A percentile compares a stretch with the other conserved stretches of the same genome.
Conservation (phyloP, 2,113 vertebrate genomes). For the Podarcis raffonei region DNA sequence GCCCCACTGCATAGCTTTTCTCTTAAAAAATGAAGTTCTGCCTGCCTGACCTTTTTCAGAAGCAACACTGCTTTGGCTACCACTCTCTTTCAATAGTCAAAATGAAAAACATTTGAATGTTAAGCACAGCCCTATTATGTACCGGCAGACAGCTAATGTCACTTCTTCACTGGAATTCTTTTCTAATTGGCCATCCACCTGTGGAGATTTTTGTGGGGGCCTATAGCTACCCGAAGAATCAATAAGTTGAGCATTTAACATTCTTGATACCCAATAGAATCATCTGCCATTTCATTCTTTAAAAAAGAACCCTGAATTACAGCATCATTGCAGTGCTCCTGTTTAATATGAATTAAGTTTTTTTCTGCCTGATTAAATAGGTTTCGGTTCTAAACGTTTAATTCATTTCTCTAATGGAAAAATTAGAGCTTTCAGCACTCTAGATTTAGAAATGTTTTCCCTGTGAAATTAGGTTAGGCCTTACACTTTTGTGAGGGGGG, state of each 20-base stretch:
- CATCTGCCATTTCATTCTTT: neutral
- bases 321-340: neutral
- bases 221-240: neutral
- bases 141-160: neutral
- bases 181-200: neutral
- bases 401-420: slow-evolving; percentile 8
- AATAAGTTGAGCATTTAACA: neutral
- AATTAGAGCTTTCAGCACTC: neutral
- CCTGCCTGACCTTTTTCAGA: too few species aligned
- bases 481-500: neutral
- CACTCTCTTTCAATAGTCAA: too few species aligned
- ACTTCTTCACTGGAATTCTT: neutral
- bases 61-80: too few species aligned
- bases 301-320: neutral
- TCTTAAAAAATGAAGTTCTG: too few species aligned
- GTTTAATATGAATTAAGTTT: neutral
- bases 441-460: neutral
- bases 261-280: neutral
- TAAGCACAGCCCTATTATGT: neutral
- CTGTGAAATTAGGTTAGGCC: neutral
- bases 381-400: neutral
- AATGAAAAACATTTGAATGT: too few species aligned
- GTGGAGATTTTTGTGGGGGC: neutral
- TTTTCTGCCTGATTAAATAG: slow-evolving; percentile 3
- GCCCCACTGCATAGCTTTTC: too few species aligned